These are phyloP conservation scores for Athetis lepigone DNA, from an alignment of 2,888 invertebrate genomes.

Conservation along the genomic window DNA sequence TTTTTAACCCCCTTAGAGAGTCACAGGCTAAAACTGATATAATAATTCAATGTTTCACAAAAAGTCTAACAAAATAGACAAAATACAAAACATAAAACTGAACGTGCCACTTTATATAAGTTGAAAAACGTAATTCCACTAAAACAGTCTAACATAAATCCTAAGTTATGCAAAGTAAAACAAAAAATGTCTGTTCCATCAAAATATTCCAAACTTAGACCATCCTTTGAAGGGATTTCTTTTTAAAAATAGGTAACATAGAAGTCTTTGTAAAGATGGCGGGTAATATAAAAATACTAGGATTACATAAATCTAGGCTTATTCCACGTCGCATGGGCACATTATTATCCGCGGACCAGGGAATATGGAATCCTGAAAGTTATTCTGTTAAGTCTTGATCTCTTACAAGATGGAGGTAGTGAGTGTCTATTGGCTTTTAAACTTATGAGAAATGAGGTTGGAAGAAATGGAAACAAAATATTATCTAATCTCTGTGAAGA, in stretches of 20 bases:
- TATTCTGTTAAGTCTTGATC: slow-evolving; percentile 31
- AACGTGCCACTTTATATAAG: not conserved
- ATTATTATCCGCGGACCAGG: slow-evolving; percentile 51
- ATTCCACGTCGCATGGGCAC: slow-evolving; percentile 45
- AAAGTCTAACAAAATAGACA: not conserved
- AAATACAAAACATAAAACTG: not conserved
- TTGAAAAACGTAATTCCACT: slow-evolving; percentile 9
- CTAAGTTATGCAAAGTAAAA: slow-evolving; percentile 46
- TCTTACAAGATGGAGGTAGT: not conserved
- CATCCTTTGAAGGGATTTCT: slow-evolving; percentile 31
- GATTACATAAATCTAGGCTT: slow-evolving; percentile 62
- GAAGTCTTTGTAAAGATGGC: slow-evolving; percentile 34
- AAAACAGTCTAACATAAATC: slow-evolving; percentile 1
- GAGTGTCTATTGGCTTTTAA: too few relatives aligned
- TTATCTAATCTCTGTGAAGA: too few relatives aligned
- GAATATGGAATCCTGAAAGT: slow-evolving; percentile 28
- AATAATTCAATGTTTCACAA: not conserved
- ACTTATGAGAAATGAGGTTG: too few relatives aligned
- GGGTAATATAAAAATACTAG: slow-evolving; percentile 48
- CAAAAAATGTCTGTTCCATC: slow-evolving; percentile 29
- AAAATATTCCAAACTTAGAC: slow-evolving; percentile 40
- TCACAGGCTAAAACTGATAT: too few relatives aligned
- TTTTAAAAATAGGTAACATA: slow-evolving; percentile 41
- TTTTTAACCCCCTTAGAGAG: too few relatives aligned
- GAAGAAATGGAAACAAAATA: too few relatives aligned